These are phyloP conservation scores for Crotophaga sulcirostris DNA, from an alignment of 2,113 vertebrate species.

Conservation along the genomic window DNA sequence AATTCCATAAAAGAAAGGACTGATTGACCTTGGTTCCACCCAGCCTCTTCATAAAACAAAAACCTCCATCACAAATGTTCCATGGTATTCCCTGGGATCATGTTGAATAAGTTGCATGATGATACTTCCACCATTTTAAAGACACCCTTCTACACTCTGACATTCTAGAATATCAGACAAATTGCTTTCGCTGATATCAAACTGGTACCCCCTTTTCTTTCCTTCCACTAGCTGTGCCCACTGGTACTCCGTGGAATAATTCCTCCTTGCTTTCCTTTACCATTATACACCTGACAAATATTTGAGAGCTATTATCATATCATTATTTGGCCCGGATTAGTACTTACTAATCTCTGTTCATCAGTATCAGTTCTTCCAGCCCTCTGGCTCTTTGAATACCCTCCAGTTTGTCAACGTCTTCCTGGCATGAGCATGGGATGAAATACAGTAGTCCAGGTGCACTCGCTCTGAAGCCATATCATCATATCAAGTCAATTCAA, in stretches of 20 bases:
- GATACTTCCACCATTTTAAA: neutral
- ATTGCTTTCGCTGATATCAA: neutral
- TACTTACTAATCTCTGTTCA: neutral
- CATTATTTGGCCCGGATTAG: neutral
- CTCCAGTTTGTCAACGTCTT: neutral
- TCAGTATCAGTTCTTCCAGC: slow-evolving; percentile 19
- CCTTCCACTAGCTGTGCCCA: neutral
- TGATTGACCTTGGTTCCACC: neutral
- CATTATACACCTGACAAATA: neutral
- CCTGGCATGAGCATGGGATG: neutral
- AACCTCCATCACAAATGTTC: neutral
- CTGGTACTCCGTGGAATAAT: neutral
- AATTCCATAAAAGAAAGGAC: neutral
- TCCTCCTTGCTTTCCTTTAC: neutral
- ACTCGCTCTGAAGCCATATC: neutral
- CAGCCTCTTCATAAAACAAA: neutral
- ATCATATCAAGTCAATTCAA: neutral
- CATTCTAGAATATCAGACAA: neutral
- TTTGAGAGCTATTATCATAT: neutral
- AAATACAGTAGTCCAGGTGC: neutral
- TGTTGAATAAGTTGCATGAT: neutral
- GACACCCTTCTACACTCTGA: neutral
- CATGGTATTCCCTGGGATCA: neutral
- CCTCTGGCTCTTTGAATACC: slow-evolving; percentile 10
- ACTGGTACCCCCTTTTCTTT: neutral